Evolutionary conservation across 1,140 invertebrate species (phyloP).

Genomic region (Pogonus chalceus): DNA sequence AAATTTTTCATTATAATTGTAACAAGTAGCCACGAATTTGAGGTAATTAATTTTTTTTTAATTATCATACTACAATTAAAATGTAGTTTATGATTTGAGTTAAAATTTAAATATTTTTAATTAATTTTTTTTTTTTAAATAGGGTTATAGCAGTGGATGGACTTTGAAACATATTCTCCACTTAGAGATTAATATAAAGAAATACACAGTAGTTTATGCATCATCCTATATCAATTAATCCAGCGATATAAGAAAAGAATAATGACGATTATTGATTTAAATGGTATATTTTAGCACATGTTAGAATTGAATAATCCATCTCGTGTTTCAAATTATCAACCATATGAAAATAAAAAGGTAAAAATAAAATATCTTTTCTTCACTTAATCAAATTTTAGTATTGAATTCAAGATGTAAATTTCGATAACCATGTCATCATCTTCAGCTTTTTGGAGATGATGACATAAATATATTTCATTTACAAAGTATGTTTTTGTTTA

Average conservation of each 20-base stretch:
- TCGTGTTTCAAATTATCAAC: background rate
- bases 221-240: background rate
- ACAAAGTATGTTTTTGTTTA: no score
- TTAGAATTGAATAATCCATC: background rate
- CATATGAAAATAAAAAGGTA: background rate
- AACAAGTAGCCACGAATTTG: background rate
- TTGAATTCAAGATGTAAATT: no score
- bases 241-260: background rate
- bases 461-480: no score
- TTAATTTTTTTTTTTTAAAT: no score
- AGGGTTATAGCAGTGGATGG: no score
- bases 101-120: no score
- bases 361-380: no score
- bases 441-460: no score
- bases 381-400: no score
- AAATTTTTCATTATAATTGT: background rate
- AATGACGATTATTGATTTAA: background rate
- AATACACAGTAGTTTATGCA: background rate
- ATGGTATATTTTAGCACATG: background rate
- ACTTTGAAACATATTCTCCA: background rate
- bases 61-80: background rate
- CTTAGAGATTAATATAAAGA: background rate
- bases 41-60: background rate
- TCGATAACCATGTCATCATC: no score
- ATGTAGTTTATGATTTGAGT: background rate